Evolutionary conservation across 2,113 vertebrate species (phyloP), one percentile per base, ranked within the genome.

Genomic region (Urocolius indicus): DNA sequence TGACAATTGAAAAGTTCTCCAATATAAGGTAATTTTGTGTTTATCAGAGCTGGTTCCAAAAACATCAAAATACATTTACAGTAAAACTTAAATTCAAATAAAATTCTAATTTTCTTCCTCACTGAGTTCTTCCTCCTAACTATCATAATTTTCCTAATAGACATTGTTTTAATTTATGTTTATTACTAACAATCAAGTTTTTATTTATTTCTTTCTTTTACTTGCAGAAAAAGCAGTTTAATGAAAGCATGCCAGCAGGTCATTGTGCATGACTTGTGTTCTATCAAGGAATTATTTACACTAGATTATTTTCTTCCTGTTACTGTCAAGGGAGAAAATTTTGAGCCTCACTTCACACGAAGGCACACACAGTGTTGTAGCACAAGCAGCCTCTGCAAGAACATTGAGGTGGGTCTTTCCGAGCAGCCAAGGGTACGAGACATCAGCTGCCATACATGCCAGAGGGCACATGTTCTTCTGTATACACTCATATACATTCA

Each of bases 381-480:
- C n/a, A 32, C n/a, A 46, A 66, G 36, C 32, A 59, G 16, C n/a
- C 19, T 2, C 66, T 5, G 41, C 19, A 13, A 30, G 27, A 51
- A 19, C 5, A 3, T 29, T 0, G 3, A 32, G 24, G 24, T 1
- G 3, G 16, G 52, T 45, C 34, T 41, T 54, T 55, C 63, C 1
- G 7, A 16, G 51, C 29, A 61, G 46, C 57, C 13, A 8, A 23
- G 46, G 20, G 26, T 19, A 18, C 16, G 76, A 36, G 62, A 58
- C 43, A n/a, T 9, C 55, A 45, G 36, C 55, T 54, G 32, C 30
- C 4, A 2, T 30, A 36, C 4, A 7, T 58, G 9, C 45, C 55
- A 36, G 41, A 67, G 62, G 68, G 21, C 24, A 16, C 17, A 17
- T 24, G 16, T 19, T 16, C 49, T 57, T 26, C 61, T 68, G 17